Base-by-base conservation (phyloP, 2,113 vertebrate species). In the Pteruthius melanotis region DNA sequence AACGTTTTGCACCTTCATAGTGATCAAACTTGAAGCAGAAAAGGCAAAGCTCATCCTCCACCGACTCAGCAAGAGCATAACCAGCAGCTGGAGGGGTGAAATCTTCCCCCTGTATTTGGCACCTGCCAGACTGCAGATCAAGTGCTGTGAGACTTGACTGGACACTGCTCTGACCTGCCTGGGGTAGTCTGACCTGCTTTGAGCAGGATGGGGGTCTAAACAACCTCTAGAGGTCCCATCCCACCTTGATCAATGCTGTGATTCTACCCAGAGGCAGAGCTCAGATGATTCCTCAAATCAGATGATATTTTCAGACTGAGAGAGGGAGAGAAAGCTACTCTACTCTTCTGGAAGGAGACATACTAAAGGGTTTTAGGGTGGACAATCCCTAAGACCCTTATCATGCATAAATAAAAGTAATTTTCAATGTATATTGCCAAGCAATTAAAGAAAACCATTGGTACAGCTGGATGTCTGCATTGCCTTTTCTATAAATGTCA, bases 61-160 rank as follows among this genome's bases (percentile, higher is more conserved):
- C 18, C 0, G 3, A 53, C 23, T 44, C 40, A 42, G 44, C 0
- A 4, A 68, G 26, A 68, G 35, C 42, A 22, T 0, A 42, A 59
- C 33, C 42, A 81, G 53, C 15, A 26, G 19, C 33, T 24, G 7
- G 9, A 63, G 35, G 23, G 49, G 44, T 22, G 52, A 37, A 66
- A 75, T 30, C 17, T 22, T 72, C 68, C 53, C 40, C 18, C 7
- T 49, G 40, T 47, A 0, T 26, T 15, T n/a, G 54, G 59, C 56
- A 47, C 20, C 71, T 81, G 17, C 20, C 54, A 77, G 63, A 27
- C n/a, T 61, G 45, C 39, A 70, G 18, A 59, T 24, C 28, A 27
- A 30, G 39, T 19, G 28, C 59, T 35, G 28, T 35, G 12, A 83
- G 57, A 50, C 27, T 64, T 42, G n/a, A 7, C 3, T 17, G 27